Percentiles rank a stretch among this genome's conserved stretches.
Evolutionary conservation across 2,888 invertebrate species (phyloP).

Genomic region (Acanthosoma haemorrhoidale): DNA sequence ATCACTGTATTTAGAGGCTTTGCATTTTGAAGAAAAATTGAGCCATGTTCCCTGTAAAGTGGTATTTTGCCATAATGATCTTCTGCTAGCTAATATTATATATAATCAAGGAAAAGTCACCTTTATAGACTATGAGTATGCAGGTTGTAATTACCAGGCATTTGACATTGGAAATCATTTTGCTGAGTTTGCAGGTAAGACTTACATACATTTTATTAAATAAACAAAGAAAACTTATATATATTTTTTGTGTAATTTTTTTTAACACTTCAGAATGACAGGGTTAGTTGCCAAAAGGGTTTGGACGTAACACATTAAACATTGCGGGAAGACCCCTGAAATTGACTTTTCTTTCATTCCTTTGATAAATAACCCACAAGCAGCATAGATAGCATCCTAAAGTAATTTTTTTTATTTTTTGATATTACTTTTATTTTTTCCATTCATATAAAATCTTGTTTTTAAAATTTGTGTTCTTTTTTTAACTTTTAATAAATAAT

Average conservation of each 20-base stretch:
- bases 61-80: conserved; percentile 96
- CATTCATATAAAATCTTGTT: no score
- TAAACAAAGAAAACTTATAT: not conserved
- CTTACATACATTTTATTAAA: not conserved
- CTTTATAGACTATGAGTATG: conserved; percentile 98
- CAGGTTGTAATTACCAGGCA: conserved; percentile 86
- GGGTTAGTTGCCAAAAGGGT: no score
- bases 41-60: conserved; percentile 63
- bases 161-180: conserved; percentile 98
- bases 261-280: no score
- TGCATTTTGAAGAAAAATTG: conserved; percentile 59
- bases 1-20: conserved; percentile 62
- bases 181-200: conserved; percentile 86
- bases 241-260: not conserved
- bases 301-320: no score
- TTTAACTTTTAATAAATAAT: no score
- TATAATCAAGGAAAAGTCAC: conserved; percentile 59
- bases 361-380: no score
- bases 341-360: not conserved
- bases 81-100: conserved; percentile 89
- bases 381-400: no score
- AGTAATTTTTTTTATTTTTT: no score
- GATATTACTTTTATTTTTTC: no score
- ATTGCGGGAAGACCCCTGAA: no score
- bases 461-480: no score